Conservation (phyloP, 1,140 invertebrate species). For the Chlorops oryzae region DNA sequence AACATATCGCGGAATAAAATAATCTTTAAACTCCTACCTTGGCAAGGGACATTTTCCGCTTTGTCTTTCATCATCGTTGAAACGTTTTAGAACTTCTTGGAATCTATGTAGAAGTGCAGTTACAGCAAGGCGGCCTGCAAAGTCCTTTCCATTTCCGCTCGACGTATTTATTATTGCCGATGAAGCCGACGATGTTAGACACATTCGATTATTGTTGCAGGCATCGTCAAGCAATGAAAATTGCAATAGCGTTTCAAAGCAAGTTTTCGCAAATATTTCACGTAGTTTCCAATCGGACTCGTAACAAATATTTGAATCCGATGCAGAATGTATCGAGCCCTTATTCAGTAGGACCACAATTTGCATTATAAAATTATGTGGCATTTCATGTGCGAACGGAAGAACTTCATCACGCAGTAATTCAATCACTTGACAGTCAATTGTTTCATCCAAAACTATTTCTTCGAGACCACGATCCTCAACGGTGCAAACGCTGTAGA, state of each 20-base stretch:
- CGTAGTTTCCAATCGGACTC: slow-evolving; percentile 77
- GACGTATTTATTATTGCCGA: too few relatives aligned
- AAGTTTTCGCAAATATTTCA: slow-evolving; percentile 93
- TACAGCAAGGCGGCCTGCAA: slow-evolving; percentile 81
- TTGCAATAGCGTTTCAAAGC: slow-evolving; percentile 92
- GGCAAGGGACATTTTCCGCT: slow-evolving; percentile 86
- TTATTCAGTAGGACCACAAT: slow-evolving; percentile 86
- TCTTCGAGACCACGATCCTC: slow-evolving; percentile 71
- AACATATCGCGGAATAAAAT: neutral
- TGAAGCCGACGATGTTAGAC: slow-evolving; percentile 49
- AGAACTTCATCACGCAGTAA: slow-evolving; percentile 79
- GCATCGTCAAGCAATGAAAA: slow-evolving; percentile 75
- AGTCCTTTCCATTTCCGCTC: slow-evolving; percentile 51
- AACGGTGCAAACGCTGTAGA: slow-evolving; percentile 45
- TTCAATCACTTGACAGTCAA: slow-evolving; percentile 83
- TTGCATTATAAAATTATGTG: slow-evolving; percentile 78
- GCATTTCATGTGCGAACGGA: slow-evolving; percentile 71
- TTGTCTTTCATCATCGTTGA: slow-evolving; percentile 76
- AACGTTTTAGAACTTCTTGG: slow-evolving; percentile 84
- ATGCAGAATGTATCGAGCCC: slow-evolving; percentile 89
- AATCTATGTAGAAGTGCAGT: slow-evolving; percentile 86
- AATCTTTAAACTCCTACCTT: slow-evolving; percentile 54
- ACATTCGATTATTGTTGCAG: slow-evolving; percentile 39
- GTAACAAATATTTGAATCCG: slow-evolving; percentile 63
- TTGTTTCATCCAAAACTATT: slow-evolving; percentile 73